Conservation (phyloP, 2,113 vertebrate genomes). For the Salminus brasiliensis region DNA sequence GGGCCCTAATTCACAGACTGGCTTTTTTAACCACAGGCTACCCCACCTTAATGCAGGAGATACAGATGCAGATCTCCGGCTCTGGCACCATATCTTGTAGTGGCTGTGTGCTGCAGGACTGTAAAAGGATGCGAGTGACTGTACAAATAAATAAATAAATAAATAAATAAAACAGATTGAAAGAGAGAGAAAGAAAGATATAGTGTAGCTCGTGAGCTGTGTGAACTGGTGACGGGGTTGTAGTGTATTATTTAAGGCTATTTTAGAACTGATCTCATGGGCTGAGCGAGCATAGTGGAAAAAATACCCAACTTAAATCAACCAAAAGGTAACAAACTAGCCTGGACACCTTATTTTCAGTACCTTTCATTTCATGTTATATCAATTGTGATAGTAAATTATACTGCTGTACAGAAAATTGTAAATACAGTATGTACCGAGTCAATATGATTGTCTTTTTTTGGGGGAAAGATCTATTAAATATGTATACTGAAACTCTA, state of each 20-base stretch:
- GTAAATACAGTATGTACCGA: slow-evolving; percentile 74
- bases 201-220: background rate
- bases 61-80: background rate
- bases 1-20: background rate
- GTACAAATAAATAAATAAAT: background rate
- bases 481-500: slow-evolving; percentile 66
- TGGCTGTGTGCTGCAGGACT: background rate
- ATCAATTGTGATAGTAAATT: slow-evolving; percentile 75
- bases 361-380: slow-evolving; percentile 66
- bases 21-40: background rate
- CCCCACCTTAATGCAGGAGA: background rate
- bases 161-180: too few species aligned
- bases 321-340: slow-evolving; percentile 64
- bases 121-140: background rate
- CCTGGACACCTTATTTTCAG: slow-evolving; percentile 59
- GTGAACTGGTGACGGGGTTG: background rate
- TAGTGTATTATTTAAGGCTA: slow-evolving; percentile 4
- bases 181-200: too few species aligned
- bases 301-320: background rate
- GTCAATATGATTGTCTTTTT: slow-evolving; percentile 74
- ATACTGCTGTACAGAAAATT: slow-evolving; percentile 78
- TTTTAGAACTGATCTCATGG: slow-evolving; percentile 16
- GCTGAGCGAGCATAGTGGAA: slow-evolving; percentile 2
- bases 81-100: background rate
- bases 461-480: slow-evolving; percentile 76